phyloP scores from a whole-genome alignment of 2,113 vertebrate genomes.

The Sphaerodactylus townsendi region DNA sequence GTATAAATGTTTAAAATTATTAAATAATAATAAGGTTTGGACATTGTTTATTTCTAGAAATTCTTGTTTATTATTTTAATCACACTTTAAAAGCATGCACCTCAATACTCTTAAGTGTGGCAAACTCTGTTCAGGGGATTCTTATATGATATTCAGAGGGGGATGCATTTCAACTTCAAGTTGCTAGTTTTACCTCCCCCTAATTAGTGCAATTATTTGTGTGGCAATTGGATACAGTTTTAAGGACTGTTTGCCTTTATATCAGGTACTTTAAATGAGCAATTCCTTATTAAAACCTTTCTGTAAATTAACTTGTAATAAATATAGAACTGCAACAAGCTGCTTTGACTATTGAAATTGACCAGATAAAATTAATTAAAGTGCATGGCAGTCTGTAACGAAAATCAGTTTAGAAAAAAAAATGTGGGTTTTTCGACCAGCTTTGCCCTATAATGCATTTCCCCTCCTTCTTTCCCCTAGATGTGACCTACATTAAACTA shows the following conservation, averaged over 20 bases:
- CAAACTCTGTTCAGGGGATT: not conserved
- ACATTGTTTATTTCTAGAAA: not conserved
- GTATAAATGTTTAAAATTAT: too few relatives aligned
- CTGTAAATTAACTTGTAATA: not conserved
- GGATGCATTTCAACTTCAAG: not conserved
- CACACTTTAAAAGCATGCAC: not conserved
- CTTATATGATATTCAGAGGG: not conserved
- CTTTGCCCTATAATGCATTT: conserved; percentile 4
- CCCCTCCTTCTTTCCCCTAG: not conserved
- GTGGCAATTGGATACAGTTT: not conserved
- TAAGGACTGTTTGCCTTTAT: not conserved
- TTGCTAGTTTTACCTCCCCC: not conserved
- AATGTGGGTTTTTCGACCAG: not conserved
- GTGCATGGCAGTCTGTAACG: not conserved
- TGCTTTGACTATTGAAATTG: not conserved
- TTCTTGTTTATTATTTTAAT: not conserved
- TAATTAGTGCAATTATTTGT: not conserved
- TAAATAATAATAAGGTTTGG: too few relatives aligned
- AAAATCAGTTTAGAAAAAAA: not conserved
- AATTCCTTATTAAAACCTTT: not conserved
- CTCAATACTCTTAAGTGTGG: not conserved
- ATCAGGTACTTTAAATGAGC: not conserved
- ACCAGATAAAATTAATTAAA: not conserved
- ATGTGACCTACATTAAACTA: conserved; percentile 9
- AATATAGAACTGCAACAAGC: not conserved